These are phyloP conservation scores for Leptoclinus maculatus DNA, from an alignment of 2,797 vertebrate genomes.

Conservation along the genomic window DNA sequence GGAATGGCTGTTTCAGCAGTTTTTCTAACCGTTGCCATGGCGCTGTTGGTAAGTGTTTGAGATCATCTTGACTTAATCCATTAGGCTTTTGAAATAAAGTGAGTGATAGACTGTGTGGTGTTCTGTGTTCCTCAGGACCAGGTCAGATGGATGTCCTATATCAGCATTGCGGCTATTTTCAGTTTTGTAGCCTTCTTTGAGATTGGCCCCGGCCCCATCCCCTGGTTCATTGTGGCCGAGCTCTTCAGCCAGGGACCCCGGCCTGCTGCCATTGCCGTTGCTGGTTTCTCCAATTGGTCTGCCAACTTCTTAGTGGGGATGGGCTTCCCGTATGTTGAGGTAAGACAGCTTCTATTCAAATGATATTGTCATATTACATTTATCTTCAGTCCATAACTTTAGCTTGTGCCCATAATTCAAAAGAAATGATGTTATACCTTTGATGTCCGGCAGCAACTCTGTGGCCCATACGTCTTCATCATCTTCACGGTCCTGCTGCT, in stretches of 20 bases:
- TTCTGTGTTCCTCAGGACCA: constrained; percentile 81
- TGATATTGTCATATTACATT: background rate
- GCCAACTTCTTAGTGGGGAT: constrained; percentile 97
- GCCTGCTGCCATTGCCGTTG: constrained; percentile 91
- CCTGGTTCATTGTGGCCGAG: constrained; percentile 97
- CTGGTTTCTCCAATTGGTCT: constrained; percentile 96
- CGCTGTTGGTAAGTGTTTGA: constrained; percentile 85
- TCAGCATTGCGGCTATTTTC: constrained; percentile 94
- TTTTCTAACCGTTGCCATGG: constrained; percentile 92
- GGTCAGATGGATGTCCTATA: constrained; percentile 91
- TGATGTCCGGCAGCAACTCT: constrained; percentile 86
- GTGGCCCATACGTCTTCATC: constrained; percentile 95
- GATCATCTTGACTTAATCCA: background rate
- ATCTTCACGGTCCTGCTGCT: constrained; percentile 94
- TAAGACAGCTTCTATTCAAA: constrained; percentile 63
- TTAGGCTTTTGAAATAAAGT: background rate
- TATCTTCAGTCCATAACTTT: background rate
- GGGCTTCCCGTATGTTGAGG: constrained; percentile 94
- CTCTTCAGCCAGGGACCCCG: constrained; percentile 97
- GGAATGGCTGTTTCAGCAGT: constrained; percentile 93
- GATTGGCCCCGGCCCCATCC: constrained; percentile 96
- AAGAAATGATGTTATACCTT: background rate
- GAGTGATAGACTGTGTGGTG: background rate
- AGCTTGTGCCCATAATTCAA: background rate
- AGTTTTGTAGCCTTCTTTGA: constrained; percentile 97